Percentiles rank a stretch among this genome's conserved stretches.
Evolutionary conservation across 1,140 invertebrate genomes (phyloP).

Genomic region (Pygmarrhopalites habei): DNA sequence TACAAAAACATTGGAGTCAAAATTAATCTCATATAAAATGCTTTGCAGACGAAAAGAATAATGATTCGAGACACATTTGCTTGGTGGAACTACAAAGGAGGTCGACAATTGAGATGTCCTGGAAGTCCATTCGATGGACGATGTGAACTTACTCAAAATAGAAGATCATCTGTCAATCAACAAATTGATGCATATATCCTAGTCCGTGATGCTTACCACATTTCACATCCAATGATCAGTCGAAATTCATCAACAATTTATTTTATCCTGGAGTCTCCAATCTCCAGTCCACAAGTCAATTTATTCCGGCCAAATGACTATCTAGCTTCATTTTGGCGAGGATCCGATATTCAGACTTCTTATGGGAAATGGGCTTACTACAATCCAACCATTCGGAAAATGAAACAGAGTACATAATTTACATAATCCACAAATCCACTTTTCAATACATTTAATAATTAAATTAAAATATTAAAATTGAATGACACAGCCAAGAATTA

Average conservation of each 20-base stretch:
- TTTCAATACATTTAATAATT: no score
- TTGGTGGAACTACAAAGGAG: conserved; percentile 27
- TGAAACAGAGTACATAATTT: not conserved
- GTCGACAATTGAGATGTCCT: conserved; percentile 37
- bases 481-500: conserved; percentile 42
- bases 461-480: not conserved
- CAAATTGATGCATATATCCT: not conserved
- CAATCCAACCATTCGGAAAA: not conserved
- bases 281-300: not conserved
- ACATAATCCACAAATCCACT: no score
- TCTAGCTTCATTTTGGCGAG: conserved; percentile 43
- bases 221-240: not conserved
- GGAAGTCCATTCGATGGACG: not conserved
- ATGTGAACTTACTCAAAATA: not conserved
- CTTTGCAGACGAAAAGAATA: conserved; percentile 17
- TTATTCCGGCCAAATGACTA: not conserved
- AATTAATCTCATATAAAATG: conserved; percentile 42
- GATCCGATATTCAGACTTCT: conserved; percentile 89
- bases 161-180: not conserved
- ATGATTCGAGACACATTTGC: conserved; percentile 1
- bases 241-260: conserved; percentile 12
- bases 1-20: not conserved
- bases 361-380: conserved; percentile 80
- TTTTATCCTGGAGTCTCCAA: conserved; percentile 25
- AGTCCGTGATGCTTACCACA: not conserved